These are phyloP conservation scores for Serilophus lunatus DNA, from an alignment of 2,113 vertebrate genomes.

Conservation along the genomic window DNA sequence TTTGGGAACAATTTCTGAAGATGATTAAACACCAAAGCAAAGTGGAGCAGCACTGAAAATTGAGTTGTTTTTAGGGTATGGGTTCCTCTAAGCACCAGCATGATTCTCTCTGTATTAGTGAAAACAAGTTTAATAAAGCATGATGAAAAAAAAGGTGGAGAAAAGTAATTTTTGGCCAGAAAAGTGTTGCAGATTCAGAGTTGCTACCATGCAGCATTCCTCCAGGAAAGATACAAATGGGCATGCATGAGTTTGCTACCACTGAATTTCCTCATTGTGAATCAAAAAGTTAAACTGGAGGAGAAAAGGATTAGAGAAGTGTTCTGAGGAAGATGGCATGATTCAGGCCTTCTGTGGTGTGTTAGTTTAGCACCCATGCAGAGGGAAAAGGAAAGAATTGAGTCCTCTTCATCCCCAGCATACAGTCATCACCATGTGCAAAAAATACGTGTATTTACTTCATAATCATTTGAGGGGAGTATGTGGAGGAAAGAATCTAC, in stretches of 20 bases:
- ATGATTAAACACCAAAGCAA: conserved; percentile 1
- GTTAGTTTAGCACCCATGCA: not conserved
- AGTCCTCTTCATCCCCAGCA: not conserved
- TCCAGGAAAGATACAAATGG: not conserved
- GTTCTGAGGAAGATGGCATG: not conserved
- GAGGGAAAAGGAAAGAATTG: not conserved
- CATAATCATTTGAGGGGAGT: accelerated
- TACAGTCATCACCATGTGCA: not conserved
- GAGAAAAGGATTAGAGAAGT: not conserved
- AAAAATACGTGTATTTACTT: not conserved
- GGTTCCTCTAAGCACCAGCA: not conserved
- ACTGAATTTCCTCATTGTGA: not conserved
- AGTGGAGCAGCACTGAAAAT: not conserved
- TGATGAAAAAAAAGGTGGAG: not conserved
- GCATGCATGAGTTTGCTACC: not conserved
- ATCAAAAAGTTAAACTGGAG: not conserved
- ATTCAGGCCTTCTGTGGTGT: not conserved
- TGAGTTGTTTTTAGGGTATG: not conserved
- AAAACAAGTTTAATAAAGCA: not conserved
- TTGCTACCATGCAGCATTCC: not conserved
- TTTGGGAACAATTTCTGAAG: conserved; percentile 35
- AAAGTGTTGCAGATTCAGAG: not conserved
- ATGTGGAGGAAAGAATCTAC: not conserved
- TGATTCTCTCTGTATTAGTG: not conserved
- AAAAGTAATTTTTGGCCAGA: not conserved